These are phyloP conservation scores for Troides helena DNA, from an alignment of 2,888 invertebrate species.

Conservation along the genomic window DNA sequence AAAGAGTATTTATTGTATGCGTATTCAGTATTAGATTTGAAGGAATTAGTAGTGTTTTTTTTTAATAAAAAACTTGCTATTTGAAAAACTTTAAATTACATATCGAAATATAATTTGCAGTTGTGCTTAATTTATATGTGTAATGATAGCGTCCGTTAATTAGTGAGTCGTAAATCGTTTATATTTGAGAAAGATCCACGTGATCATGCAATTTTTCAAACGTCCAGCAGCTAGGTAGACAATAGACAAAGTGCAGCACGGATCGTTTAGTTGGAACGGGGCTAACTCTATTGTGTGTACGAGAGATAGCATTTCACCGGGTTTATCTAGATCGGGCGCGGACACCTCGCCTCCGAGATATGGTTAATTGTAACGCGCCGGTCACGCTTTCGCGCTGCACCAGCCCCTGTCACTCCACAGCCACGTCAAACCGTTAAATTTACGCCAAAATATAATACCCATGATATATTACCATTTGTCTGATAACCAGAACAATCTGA, in stretches of 20 bases:
- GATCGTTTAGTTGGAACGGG: constrained; percentile 30
- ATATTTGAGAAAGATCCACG: background rate
- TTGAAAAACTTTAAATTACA: too few relatives aligned
- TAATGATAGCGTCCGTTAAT: background rate
- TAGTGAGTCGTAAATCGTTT: background rate
- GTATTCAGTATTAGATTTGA: too few relatives aligned
- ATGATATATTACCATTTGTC: constrained; percentile 16
- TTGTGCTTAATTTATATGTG: too few relatives aligned
- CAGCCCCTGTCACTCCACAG: constrained; percentile 11
- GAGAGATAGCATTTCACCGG: constrained; percentile 56
- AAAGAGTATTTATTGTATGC: too few relatives aligned
- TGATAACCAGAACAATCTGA: constrained; percentile 13
- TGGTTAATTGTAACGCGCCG: constrained; percentile 47
- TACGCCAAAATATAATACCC: constrained; percentile 14
- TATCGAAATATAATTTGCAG: too few relatives aligned
- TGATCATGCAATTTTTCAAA: background rate
- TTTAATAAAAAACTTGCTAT: too few relatives aligned
- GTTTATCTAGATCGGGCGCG: constrained; percentile 47
- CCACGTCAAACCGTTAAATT: constrained; percentile 21
- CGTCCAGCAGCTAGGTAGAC: constrained; percentile 32
- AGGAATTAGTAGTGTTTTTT: too few relatives aligned
- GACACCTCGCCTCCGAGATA: constrained; percentile 34
- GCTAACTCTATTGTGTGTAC: constrained; percentile 44
- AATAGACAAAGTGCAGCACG: constrained; percentile 44
- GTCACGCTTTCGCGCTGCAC: constrained; percentile 55